phyloP scores from a whole-genome alignment of 1,140 invertebrate genomes.

The Vanessa atalanta region DNA sequence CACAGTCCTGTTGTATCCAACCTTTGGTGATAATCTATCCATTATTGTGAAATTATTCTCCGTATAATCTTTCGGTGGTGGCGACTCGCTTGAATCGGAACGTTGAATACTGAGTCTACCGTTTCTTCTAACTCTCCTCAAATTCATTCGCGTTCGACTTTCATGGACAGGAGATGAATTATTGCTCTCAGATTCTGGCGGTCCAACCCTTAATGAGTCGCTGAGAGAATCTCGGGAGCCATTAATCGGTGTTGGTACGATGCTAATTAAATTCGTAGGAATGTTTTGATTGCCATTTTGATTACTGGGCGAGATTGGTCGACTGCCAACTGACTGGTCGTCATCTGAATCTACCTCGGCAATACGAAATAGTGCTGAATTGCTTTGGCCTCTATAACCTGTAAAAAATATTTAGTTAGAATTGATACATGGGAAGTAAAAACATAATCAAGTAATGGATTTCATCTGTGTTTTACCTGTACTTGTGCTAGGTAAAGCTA shows the following conservation, averaged over 20 bases:
- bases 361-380: constrained; percentile 79
- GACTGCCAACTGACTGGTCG: constrained; percentile 74
- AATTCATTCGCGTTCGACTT: constrained; percentile 48
- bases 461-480: constrained; percentile 60
- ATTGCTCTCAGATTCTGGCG: constrained; percentile 53
- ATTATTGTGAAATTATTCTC: constrained; percentile 42
- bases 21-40: constrained; percentile 50
- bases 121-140: constrained; percentile 55
- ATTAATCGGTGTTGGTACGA: constrained; percentile 81
- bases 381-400: constrained; percentile 77
- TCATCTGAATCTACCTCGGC: constrained; percentile 82
- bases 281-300: constrained; percentile 54
- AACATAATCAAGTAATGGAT: neutral
- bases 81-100: constrained; percentile 71
- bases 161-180: constrained; percentile 53
- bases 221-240: constrained; percentile 80
- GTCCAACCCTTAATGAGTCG: constrained; percentile 73
- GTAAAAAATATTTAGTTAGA: constrained; percentile 11
- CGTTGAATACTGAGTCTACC: constrained; percentile 54
- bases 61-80: constrained; percentile 51
- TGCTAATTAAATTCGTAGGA: constrained; percentile 52
- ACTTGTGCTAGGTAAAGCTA: constrained; percentile 82
- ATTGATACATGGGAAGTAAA: neutral
- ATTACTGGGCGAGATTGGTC: constrained; percentile 64
- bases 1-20: constrained; percentile 62